A percentile compares a stretch with the other conserved stretches of the same genome.
Evolutionary conservation across 2,888 invertebrate species (phyloP).

Genomic region (Seira ritae): DNA sequence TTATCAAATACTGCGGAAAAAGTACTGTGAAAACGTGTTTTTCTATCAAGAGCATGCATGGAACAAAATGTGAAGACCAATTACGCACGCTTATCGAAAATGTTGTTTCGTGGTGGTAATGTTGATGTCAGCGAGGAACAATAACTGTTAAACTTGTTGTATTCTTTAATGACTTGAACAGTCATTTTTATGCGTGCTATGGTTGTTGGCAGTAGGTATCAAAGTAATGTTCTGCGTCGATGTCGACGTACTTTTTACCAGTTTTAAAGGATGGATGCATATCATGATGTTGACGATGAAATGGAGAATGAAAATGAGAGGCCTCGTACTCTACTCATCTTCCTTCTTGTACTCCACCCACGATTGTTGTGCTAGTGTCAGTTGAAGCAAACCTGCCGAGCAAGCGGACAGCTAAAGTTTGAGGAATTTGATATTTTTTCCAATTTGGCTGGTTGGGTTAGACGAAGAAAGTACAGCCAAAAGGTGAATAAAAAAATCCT

Average conservation of each 20-base stretch:
- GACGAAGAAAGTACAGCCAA: no score
- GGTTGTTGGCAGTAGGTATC: background rate
- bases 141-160: slow-evolving; percentile 6
- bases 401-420: no score
- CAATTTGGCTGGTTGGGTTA: background rate
- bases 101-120: slow-evolving; percentile 17
- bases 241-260: slow-evolving; percentile 25
- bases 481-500: no score
- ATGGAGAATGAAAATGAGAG: background rate
- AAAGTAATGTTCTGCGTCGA: background rate
- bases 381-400: background rate
- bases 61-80: slow-evolving; percentile 34
- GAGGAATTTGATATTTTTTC: background rate
- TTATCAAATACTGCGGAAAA: background rate
- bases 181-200: background rate
- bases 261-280: background rate
- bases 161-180: background rate
- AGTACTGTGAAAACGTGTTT: slow-evolving; percentile 7
- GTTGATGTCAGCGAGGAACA: background rate
- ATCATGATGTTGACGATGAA: background rate
- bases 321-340: slow-evolving; percentile 15
- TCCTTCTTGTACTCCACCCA: slow-evolving; percentile 34
- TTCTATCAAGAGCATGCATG: slow-evolving; percentile 2
- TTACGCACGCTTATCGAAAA: slow-evolving; percentile 29
- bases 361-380: slow-evolving; percentile 33